Evolutionary conservation across 2,888 invertebrate species (phyloP).

Genomic region (Chloromyia formosa): DNA sequence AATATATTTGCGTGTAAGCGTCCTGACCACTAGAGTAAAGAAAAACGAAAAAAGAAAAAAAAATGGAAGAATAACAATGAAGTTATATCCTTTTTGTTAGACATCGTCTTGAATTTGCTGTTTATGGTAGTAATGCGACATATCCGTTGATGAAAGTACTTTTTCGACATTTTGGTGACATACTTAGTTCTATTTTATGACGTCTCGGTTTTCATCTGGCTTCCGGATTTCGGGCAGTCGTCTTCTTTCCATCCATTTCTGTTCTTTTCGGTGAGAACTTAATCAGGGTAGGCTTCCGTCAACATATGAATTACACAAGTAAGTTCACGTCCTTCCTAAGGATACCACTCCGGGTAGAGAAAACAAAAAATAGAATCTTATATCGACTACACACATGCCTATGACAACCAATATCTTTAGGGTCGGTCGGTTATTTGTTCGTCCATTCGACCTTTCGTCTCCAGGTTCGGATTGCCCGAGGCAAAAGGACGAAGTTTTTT

Average conservation of each 20-base stretch:
- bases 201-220: neutral
- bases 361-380: neutral
- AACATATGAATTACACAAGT: neutral
- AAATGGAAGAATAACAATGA: neutral
- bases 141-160: constrained; percentile 23
- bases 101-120: neutral
- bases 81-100: constrained; percentile 16
- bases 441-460: too few relatives aligned
- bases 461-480: too few relatives aligned
- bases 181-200: constrained; percentile 3
- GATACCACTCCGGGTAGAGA: neutral
- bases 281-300: neutral
- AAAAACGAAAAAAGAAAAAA: neutral
- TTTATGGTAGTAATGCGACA: constrained; percentile 10
- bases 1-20: neutral
- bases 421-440: neutral
- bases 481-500: neutral
- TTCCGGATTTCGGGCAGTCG: neutral
- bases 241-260: neutral
- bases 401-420: neutral
- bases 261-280: neutral
- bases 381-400: neutral
- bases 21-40: neutral
- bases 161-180: neutral
- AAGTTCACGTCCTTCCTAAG: neutral